Conservation (phyloP, 2,888 invertebrate species). For the Eilema sororculum region DNA sequence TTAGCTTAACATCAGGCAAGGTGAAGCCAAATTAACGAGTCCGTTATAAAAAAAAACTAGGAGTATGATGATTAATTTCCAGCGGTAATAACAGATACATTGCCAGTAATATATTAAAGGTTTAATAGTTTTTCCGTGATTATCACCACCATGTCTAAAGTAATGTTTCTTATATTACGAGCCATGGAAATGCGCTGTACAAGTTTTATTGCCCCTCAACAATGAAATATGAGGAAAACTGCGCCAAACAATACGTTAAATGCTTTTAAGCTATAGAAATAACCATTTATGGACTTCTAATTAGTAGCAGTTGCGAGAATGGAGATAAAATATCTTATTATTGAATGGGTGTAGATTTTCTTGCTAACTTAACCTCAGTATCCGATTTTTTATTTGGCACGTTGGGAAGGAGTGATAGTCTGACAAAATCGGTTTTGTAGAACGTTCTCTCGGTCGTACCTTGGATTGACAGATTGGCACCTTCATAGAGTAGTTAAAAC, state of each 20-base stretch:
- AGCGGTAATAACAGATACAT: no score
- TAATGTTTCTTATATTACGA: slow-evolving; percentile 24
- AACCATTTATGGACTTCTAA: slow-evolving; percentile 6
- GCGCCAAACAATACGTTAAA: slow-evolving; percentile 21
- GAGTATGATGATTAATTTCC: no score
- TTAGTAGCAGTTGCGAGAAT: neutral
- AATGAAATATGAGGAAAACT: slow-evolving; percentile 45
- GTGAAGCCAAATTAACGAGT: no score
- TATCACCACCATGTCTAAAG: slow-evolving; percentile 33
- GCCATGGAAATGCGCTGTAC: slow-evolving; percentile 27
- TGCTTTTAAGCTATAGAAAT: slow-evolving; percentile 25
- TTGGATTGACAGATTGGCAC: no score
- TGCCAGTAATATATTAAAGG: slow-evolving; percentile 19
- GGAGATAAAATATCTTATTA: neutral
- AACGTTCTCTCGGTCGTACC: no score
- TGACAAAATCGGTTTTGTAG: neutral
- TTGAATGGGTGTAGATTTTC: neutral
- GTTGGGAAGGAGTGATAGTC: no score
- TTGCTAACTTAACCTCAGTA: neutral
- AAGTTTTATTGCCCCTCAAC: slow-evolving; percentile 39
- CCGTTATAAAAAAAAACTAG: no score
- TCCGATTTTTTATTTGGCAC: neutral
- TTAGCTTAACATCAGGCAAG: no score
- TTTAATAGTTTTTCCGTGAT: slow-evolving; percentile 40
- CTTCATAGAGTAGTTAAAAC: no score